A percentile compares a stretch with the other conserved stretches of the same genome.
Conservation (phyloP, 2,888 invertebrate species). For the Tetrapedia diversipes region DNA sequence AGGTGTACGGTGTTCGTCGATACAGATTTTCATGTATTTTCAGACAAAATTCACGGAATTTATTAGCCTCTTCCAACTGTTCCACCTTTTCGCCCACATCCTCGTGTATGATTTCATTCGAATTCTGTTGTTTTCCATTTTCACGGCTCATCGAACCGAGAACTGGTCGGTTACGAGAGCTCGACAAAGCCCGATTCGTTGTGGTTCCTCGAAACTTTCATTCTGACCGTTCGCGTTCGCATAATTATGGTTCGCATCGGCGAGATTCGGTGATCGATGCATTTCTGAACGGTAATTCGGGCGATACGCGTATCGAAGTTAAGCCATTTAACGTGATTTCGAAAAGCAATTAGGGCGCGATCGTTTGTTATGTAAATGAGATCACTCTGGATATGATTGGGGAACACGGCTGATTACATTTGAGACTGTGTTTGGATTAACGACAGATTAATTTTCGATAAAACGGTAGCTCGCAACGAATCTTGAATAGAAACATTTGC, state of each 20-base stretch:
- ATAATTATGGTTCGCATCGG: neutral
- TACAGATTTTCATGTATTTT: neutral
- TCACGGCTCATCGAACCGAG: neutral
- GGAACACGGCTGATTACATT: neutral
- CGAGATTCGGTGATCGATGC: neutral
- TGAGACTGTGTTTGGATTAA: neutral
- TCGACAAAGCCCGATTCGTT: too few relatives aligned
- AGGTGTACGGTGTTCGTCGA: too few relatives aligned
- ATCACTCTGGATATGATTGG: neutral
- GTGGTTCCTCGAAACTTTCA: neutral
- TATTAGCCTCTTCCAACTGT: neutral
- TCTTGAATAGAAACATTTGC: too few relatives aligned
- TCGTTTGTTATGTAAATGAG: slow-evolving; percentile 1
- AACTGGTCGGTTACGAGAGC: neutral
- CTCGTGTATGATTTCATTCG: neutral
- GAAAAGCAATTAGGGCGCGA: neutral
- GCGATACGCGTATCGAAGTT: too few relatives aligned
- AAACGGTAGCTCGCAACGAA: too few relatives aligned
- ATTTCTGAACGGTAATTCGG: neutral
- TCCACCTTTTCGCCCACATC: neutral
- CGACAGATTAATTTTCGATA: neutral
- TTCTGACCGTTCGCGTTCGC: too few relatives aligned
- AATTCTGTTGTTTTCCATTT: neutral
- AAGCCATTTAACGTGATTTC: neutral
- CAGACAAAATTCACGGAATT: neutral